Evolutionary conservation across 1,140 invertebrate species (phyloP).

Genomic region (Agraylea sexmaculata): DNA sequence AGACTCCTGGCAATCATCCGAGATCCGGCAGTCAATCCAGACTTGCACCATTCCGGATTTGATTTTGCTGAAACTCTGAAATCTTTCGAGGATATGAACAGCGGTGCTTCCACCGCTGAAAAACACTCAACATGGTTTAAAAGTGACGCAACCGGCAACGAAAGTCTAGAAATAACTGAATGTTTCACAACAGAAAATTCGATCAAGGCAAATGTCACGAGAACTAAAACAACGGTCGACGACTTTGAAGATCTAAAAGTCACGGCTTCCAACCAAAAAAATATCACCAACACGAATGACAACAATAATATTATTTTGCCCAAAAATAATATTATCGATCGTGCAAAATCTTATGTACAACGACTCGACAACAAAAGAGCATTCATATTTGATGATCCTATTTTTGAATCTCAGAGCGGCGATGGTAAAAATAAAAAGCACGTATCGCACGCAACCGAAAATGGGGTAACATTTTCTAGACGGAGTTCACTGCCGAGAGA

Average conservation of each 20-base stretch:
- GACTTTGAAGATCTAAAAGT: neutral
- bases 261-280: conserved; percentile 4
- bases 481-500: conserved; percentile 51
- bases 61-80: conserved; percentile 18
- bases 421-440: conserved; percentile 18
- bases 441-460: conserved; percentile 14
- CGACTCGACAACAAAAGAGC: conserved; percentile 15
- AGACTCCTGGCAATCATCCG: conserved; percentile 44
- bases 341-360: conserved; percentile 12
- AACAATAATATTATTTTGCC: conserved; percentile 7
- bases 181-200: conserved; percentile 5
- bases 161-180: conserved; percentile 15
- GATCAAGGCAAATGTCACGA: conserved; percentile 11
- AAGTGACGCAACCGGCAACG: conserved; percentile 13
- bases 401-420: conserved; percentile 10
- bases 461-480: conserved; percentile 23
- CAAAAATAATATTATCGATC: conserved; percentile 4
- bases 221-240: neutral
- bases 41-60: conserved; percentile 23
- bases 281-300: conserved; percentile 7
- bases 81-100: conserved; percentile 20
- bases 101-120: conserved; percentile 24
- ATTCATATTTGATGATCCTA: conserved; percentile 20
- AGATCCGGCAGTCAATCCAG: conserved; percentile 24
- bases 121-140: conserved; percentile 19